Evolutionary conservation across 2,888 invertebrate genomes (phyloP).

Genomic region (Amphipyra tragopoginis): DNA sequence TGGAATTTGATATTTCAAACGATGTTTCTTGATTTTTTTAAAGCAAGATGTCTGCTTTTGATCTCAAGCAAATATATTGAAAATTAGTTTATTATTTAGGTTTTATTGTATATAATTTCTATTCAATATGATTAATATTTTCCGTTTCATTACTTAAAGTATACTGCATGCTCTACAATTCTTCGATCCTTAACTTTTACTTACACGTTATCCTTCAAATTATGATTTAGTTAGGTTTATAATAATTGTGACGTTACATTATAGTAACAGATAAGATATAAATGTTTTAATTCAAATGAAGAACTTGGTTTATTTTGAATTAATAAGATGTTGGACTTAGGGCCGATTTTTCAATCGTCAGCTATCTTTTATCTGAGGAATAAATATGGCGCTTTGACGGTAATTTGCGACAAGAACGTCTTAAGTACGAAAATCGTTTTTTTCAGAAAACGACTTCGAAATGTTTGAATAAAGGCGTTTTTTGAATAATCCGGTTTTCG

Average conservation of each 20-base stretch:
- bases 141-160: conserved; percentile 68
- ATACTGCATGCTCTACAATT: conserved; percentile 59
- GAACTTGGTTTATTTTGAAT: background rate
- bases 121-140: conserved; percentile 14
- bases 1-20: background rate
- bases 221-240: conserved; percentile 7
- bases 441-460: too few species aligned
- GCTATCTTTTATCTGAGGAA: too few species aligned
- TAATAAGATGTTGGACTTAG: too few species aligned
- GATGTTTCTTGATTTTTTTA: conserved; percentile 8
- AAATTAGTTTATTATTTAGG: conserved; percentile 7
- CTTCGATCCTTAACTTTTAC: conserved; percentile 31
- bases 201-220: conserved; percentile 21
- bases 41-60: conserved; percentile 4
- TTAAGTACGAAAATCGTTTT: too few species aligned
- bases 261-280: background rate
- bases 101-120: conserved; percentile 1
- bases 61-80: conserved; percentile 12
- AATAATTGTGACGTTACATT: too few species aligned
- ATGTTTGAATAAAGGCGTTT: too few species aligned
- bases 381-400: too few species aligned
- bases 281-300: conserved; percentile 6
- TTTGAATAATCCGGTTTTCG: too few species aligned
- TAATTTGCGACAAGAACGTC: too few species aligned
- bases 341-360: too few species aligned